Evolutionary conservation across 1,140 invertebrate species (phyloP).

Genomic region (Saccostrea glomerata): DNA sequence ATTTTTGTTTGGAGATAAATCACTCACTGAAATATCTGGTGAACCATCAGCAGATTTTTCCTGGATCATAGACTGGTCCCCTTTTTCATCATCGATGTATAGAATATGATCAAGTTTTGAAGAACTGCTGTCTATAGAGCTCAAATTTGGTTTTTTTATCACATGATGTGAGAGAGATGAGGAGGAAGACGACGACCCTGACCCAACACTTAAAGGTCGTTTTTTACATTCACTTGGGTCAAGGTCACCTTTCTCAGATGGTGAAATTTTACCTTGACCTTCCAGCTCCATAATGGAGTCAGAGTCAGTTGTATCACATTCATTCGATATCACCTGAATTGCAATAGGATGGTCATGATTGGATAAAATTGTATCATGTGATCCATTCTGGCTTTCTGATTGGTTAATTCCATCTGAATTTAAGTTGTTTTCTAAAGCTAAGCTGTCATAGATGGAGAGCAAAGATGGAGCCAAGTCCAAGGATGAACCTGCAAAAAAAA

Average conservation of each 20-base stretch:
- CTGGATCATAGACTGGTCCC: slow-evolving; percentile 49
- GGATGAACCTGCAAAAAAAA: slow-evolving; percentile 19
- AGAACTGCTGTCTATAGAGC: neutral
- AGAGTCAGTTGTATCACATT: slow-evolving; percentile 40
- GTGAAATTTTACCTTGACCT: slow-evolving; percentile 37
- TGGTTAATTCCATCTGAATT: neutral
- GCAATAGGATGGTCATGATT: neutral
- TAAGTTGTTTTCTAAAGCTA: slow-evolving; percentile 50
- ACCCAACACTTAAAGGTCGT: slow-evolving; percentile 89
- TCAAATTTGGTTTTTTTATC: slow-evolving; percentile 69
- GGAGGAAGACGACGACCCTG: slow-evolving; percentile 88
- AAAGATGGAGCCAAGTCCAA: slow-evolving; percentile 84
- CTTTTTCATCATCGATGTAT: slow-evolving; percentile 62
- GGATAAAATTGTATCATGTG: slow-evolving; percentile 16
- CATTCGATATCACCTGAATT: slow-evolving; percentile 27
- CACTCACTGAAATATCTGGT: neutral
- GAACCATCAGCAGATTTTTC: slow-evolving; percentile 55
- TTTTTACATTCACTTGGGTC: slow-evolving; percentile 70
- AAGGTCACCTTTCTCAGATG: slow-evolving; percentile 33
- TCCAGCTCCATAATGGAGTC: slow-evolving; percentile 37
- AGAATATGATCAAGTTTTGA: slow-evolving; percentile 54
- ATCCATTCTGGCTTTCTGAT: neutral
- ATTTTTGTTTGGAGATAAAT: slow-evolving; percentile 47
- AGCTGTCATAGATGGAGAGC: slow-evolving; percentile 85
- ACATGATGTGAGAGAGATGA: slow-evolving; percentile 80